Evolutionary conservation across 2,888 invertebrate genomes (phyloP).

Genomic region (Netelia virgata): DNA sequence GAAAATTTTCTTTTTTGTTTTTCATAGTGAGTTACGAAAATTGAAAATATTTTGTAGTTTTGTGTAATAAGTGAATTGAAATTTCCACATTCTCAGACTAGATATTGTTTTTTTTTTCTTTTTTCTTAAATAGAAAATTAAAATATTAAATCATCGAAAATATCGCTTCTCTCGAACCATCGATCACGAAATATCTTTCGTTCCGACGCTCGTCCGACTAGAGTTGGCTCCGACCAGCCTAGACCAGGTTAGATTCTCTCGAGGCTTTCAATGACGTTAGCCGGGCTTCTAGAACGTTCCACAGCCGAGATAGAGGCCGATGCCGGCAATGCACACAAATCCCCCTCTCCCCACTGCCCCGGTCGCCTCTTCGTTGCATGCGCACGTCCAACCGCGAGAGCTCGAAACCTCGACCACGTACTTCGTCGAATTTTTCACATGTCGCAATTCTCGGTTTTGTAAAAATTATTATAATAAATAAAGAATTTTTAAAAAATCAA

Average conservation of each 20-base stretch:
- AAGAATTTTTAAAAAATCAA: neutral
- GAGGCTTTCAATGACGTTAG: constrained; percentile 16
- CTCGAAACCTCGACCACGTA: neutral
- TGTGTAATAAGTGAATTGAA: no score
- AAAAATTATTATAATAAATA: neutral
- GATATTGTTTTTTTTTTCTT: no score
- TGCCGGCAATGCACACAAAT: constrained; percentile 6
- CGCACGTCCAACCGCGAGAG: constrained; percentile 32
- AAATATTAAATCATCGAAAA: no score
- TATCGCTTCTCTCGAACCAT: neutral
- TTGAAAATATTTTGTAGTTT: no score
- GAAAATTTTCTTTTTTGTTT: no score
- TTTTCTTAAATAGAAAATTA: no score
- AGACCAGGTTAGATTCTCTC: no score
- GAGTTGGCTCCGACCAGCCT: neutral
- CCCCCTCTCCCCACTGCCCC: constrained; percentile 4
- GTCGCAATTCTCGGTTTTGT: neutral
- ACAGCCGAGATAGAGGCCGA: constrained; percentile 12
- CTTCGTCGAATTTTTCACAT: neutral
- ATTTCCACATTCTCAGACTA: no score
- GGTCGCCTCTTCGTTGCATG: neutral
- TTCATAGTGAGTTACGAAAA: no score
- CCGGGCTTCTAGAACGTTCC: constrained; percentile 62
- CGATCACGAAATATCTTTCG: neutral
- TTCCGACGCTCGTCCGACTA: neutral